phyloP scores from a whole-genome alignment of 2,113 vertebrate species.

The Crypturellus undulatus region DNA sequence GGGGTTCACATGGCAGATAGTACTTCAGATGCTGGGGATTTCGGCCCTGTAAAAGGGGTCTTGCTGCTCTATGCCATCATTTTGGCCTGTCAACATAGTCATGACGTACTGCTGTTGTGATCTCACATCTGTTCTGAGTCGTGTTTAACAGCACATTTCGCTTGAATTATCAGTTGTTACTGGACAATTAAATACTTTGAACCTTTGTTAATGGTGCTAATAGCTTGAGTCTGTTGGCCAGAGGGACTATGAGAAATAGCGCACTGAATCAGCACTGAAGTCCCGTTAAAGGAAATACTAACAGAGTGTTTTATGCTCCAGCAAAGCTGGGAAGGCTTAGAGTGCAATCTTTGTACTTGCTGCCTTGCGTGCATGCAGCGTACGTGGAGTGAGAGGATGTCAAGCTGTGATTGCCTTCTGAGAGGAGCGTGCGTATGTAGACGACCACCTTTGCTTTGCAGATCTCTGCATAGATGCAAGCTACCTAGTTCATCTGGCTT shows the following conservation, averaged over 20 bases:
- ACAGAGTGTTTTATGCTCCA: not conserved
- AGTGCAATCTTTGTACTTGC: not conserved
- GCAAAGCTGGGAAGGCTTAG: not conserved
- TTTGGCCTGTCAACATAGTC: not conserved
- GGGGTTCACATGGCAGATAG: accelerated
- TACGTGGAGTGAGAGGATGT: not conserved
- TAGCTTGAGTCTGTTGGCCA: not conserved
- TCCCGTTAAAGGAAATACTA: not conserved
- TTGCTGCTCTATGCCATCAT: not conserved
- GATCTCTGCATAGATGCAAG: not conserved
- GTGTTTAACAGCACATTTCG: not conserved
- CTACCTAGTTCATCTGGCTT: not conserved
- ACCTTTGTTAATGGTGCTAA: not conserved
- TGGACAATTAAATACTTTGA: not conserved
- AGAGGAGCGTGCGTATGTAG: accelerated
- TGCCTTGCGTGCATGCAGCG: not conserved
- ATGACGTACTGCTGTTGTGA: not conserved
- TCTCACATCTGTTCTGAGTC: not conserved
- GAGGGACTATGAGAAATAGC: not conserved
- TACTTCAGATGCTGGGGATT: not conserved
- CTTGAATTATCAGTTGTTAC: not conserved
- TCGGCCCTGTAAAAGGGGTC: not conserved
- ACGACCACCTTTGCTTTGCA: accelerated
- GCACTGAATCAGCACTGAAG: accelerated
- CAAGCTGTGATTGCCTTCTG: not conserved